phyloP scores from a whole-genome alignment of 1,140 invertebrate genomes.

The Drosophila lowei region DNA sequence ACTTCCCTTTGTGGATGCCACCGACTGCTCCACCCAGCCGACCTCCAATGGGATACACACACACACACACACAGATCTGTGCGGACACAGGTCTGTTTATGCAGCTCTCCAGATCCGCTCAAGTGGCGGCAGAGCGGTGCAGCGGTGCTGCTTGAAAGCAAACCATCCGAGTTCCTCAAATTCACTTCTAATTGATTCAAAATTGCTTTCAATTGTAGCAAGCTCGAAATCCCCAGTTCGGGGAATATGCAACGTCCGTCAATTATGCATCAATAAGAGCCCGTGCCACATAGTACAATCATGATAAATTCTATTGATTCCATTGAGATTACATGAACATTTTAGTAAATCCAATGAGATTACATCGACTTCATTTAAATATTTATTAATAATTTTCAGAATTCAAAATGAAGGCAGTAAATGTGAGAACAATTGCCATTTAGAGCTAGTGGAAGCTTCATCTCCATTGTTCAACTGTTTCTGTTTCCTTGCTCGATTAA shows the following conservation, averaged over 20 bases:
- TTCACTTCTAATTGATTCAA: conserved; percentile 74
- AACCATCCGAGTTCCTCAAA: conserved; percentile 58
- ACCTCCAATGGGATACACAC: conserved; percentile 19
- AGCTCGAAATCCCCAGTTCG: neutral
- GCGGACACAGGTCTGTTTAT: neutral
- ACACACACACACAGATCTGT: conserved; percentile 13
- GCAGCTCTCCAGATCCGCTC: conserved; percentile 3
- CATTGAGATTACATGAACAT: too few relatives aligned
- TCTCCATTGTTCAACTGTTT: too few relatives aligned
- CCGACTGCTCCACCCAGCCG: neutral
- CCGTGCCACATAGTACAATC: conserved; percentile 8
- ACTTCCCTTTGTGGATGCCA: conserved; percentile 18
- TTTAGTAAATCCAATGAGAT: too few relatives aligned
- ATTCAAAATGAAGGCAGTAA: too few relatives aligned
- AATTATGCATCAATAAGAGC: conserved; percentile 36
- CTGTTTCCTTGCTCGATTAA: too few relatives aligned
- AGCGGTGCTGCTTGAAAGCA: conserved; percentile 73
- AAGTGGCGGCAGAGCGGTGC: conserved; percentile 20
- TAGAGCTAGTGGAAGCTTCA: too few relatives aligned
- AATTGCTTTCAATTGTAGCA: conserved; percentile 69
- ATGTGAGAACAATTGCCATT: too few relatives aligned
- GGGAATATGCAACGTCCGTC: conserved; percentile 22
- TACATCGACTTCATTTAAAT: too few relatives aligned
- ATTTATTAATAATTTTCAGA: too few relatives aligned
- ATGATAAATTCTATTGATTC: too few relatives aligned